phyloP scores from a whole-genome alignment of 2,113 vertebrate genomes.

The Mohoua ochrocephala region DNA sequence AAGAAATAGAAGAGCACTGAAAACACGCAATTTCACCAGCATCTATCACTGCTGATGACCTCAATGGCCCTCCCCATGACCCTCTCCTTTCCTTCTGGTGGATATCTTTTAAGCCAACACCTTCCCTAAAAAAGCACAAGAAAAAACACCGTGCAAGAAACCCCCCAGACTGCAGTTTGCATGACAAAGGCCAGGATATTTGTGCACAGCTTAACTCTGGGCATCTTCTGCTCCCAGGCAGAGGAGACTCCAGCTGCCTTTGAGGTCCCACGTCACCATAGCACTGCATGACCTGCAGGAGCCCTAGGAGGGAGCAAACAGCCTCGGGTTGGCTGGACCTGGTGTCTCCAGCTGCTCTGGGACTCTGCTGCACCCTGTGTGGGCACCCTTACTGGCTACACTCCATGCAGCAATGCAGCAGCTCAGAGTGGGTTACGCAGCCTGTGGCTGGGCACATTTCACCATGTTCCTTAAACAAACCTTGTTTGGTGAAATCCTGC shows the following conservation, averaged over 20 bases:
- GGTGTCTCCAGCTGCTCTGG: background rate
- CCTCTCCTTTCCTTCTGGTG: background rate
- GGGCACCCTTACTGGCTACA: accelerated
- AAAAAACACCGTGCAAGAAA: background rate
- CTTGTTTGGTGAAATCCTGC: background rate
- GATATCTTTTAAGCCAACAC: background rate
- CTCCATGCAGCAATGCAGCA: background rate
- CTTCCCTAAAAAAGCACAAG: background rate
- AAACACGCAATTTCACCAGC: accelerated
- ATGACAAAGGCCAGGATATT: background rate
- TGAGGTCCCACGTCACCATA: background rate
- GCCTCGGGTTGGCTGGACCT: background rate
- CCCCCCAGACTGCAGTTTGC: background rate
- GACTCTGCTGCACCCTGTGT: background rate
- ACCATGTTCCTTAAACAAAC: too few species aligned
- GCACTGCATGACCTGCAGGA: background rate
- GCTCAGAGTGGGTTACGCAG: background rate
- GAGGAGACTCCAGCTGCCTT: background rate
- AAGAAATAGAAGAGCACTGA: background rate
- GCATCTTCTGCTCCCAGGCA: background rate
- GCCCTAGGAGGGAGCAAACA: background rate
- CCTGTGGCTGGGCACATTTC: background rate
- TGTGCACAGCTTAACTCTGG: background rate
- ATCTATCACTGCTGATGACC: too few species aligned
- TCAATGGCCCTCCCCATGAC: background rate